phyloP scores from a whole-genome alignment of 2,888 invertebrate genomes.

The Drosophila siamana region DNA sequence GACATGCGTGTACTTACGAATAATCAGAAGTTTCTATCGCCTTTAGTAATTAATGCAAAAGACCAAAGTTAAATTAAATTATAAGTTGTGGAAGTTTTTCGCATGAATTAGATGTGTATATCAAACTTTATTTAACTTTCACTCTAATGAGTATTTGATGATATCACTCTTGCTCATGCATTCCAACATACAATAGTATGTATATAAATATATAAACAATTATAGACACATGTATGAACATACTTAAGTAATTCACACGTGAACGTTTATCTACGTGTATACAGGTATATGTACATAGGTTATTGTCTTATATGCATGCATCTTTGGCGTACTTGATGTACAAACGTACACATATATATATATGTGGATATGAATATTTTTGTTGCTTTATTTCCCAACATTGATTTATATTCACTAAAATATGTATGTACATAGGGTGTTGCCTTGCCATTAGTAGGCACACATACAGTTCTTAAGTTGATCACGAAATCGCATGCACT shows the following conservation, averaged over 20 bases:
- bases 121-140: too few species aligned
- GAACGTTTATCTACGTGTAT: too few species aligned
- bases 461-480: neutral
- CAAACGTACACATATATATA: neutral
- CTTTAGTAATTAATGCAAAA: neutral
- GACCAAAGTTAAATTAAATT: neutral
- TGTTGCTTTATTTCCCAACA: too few species aligned
- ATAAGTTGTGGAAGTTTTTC: too few species aligned
- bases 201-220: too few species aligned
- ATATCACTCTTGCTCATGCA: conserved; percentile 38
- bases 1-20: neutral
- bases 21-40: neutral
- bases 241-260: too few species aligned
- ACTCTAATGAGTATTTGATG: conserved; percentile 9
- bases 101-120: too few species aligned
- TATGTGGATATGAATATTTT: too few species aligned
- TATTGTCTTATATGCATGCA: too few species aligned
- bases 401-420: neutral
- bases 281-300: too few species aligned
- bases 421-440: conserved; percentile 21
- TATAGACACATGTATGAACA: too few species aligned
- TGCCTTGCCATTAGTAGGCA: conserved; percentile 23
- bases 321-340: neutral
- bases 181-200: too few species aligned
- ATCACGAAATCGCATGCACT: neutral